A percentile compares a stretch with the other conserved stretches of the same genome.
phyloP scores from a whole-genome alignment of 1,140 invertebrate genomes.

The Araneus ventricosus region DNA sequence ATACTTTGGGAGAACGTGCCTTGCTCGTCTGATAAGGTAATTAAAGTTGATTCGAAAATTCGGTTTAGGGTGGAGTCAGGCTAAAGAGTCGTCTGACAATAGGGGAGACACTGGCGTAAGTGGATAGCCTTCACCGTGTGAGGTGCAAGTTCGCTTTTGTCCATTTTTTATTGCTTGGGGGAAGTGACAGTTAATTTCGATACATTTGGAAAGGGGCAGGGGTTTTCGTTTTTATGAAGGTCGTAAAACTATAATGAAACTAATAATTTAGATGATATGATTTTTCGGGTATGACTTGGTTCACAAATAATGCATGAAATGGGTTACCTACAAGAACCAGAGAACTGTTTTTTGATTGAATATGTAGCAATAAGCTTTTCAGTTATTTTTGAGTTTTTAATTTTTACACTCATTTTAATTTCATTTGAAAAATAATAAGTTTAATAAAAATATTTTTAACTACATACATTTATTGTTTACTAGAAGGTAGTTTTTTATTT shows the following conservation, averaged over 20 bases:
- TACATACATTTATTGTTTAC: no score
- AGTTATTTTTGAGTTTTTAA: no score
- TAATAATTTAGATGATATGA: no score
- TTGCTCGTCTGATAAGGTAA: conserved; percentile 20
- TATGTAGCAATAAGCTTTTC: no score
- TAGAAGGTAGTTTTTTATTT: no score
- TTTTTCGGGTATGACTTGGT: no score
- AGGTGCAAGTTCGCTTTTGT: neutral
- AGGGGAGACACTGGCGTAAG: neutral
- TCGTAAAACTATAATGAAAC: neutral
- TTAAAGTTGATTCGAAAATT: conserved; percentile 31
- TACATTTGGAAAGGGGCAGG: neutral
- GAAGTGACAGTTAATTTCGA: conserved; percentile 9
- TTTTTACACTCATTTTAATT: no score
- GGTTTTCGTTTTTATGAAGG: neutral
- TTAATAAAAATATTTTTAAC: no score
- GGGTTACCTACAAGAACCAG: no score
- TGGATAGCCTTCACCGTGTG: conserved; percentile 4
- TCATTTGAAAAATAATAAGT: no score
- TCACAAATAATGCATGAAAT: no score
- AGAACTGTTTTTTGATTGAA: no score
- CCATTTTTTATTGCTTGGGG: neutral
- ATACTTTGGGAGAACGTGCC: conserved; percentile 19
- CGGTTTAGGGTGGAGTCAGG: conserved; percentile 4
- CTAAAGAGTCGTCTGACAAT: neutral